Conservation (phyloP, 2,797 vertebrate species). For the Pipistrellus nathusii region DNA sequence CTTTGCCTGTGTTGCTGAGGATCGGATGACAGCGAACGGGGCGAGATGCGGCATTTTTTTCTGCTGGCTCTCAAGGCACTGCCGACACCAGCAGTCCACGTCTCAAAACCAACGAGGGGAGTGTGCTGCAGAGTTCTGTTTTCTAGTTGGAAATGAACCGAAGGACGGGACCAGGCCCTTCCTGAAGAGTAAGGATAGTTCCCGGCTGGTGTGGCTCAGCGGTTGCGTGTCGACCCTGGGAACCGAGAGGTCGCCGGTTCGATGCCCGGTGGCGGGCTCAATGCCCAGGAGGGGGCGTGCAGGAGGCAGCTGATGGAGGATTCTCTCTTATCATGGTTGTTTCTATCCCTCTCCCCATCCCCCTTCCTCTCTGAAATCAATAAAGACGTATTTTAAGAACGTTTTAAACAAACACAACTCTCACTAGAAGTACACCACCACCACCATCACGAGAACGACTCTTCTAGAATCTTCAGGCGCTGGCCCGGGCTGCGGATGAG, state of each 20-base stretch:
- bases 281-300: no score
- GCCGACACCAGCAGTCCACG: background rate
- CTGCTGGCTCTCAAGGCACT: background rate
- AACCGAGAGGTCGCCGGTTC: no score
- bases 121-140: background rate
- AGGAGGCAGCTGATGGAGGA: no score
- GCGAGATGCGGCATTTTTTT: background rate
- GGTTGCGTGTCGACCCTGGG: no score
- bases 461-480: constrained; percentile 70
- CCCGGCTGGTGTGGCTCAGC: background rate
- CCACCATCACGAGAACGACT: no score
- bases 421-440: background rate
- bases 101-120: background rate
- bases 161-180: background rate
- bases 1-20: background rate
- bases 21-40: background rate
- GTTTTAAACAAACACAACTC: no score
- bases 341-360: no score
- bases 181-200: background rate
- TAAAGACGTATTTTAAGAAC: no score
- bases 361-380: no score
- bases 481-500: constrained; percentile 77
- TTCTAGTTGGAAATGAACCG: background rate
- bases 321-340: no score
- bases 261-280: no score